Evolutionary conservation across 2,888 invertebrate species (phyloP).

Genomic region (Amiota mariae): DNA sequence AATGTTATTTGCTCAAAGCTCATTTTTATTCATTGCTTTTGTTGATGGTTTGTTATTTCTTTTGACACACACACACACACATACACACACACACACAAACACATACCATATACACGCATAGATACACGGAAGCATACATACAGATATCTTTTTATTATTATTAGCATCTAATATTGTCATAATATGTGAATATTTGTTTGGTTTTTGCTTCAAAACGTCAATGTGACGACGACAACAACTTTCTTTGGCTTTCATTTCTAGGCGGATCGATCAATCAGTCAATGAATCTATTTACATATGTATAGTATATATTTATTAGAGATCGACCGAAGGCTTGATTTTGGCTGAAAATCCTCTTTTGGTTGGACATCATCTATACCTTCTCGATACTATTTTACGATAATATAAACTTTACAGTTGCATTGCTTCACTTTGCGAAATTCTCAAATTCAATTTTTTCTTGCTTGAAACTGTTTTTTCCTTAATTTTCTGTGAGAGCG

Average conservation of each 20-base stretch:
- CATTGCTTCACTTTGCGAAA: too few species aligned
- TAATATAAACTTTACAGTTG: too few species aligned
- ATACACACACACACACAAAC: conserved; percentile 22
- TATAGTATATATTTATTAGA: too few species aligned
- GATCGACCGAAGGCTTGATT: too few species aligned
- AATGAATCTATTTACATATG: too few species aligned
- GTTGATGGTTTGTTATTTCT: conserved; percentile 24
- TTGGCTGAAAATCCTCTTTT: too few species aligned
- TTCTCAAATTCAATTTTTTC: too few species aligned
- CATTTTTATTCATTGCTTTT: background rate
- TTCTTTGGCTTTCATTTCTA: conserved; percentile 55
- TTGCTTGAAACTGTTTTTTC: too few species aligned
- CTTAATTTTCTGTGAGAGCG: too few species aligned
- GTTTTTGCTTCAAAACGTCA: background rate
- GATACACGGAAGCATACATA: conserved; percentile 20
- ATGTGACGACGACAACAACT: conserved; percentile 21
- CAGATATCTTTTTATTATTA: conserved; percentile 44
- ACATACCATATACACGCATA: conserved; percentile 16
- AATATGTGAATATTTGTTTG: conserved; percentile 20
- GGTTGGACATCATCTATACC: too few species aligned
- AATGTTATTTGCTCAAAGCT: conserved; percentile 45
- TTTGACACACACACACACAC: conserved; percentile 17
- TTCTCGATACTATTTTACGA: too few species aligned
- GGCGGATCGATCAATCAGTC: background rate
- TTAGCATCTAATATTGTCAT: conserved; percentile 59